Evolutionary conservation across 2,888 invertebrate species (phyloP).

Genomic region (Colostygia pectinataria): DNA sequence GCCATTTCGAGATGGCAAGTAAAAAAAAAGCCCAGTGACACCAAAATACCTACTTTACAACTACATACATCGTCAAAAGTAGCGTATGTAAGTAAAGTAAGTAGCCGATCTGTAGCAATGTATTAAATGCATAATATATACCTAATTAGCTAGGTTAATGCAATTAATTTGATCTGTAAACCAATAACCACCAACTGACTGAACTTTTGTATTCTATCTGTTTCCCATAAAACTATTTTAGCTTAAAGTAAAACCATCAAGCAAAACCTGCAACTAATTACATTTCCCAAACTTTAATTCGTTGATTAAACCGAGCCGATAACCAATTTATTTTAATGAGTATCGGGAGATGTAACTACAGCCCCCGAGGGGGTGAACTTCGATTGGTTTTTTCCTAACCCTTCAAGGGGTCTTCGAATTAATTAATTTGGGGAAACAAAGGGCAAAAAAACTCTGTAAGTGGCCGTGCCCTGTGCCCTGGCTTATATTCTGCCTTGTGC

Average conservation of each 20-base stretch:
- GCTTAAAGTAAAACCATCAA: conserved; percentile 13
- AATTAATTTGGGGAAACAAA: conserved; percentile 50
- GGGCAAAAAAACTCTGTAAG: conserved; percentile 41
- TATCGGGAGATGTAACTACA: conserved; percentile 27
- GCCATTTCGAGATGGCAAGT: too few relatives aligned
- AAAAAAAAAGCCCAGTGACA: too few relatives aligned
- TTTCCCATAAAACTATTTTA: conserved; percentile 8
- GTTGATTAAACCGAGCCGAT: conserved; percentile 27
- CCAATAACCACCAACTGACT: too few relatives aligned
- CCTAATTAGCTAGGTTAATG: too few relatives aligned
- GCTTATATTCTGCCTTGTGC: conserved; percentile 22
- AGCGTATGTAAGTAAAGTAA: too few relatives aligned
- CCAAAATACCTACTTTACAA: too few relatives aligned
- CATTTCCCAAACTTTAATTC: conserved; percentile 27
- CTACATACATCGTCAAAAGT: too few relatives aligned
- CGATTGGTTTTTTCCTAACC: conserved; percentile 39
- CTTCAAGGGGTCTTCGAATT: conserved; percentile 40
- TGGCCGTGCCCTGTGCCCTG: conserved; percentile 29
- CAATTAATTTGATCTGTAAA: too few relatives aligned
- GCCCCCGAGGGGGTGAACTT: conserved; percentile 26
- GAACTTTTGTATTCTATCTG: too few relatives aligned
- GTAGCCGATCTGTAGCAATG: too few relatives aligned
- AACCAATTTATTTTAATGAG: conserved; percentile 35
- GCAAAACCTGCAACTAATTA: conserved; percentile 17
- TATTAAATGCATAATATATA: too few relatives aligned